Base-by-base conservation (phyloP, 2,888 invertebrate species). In the Apamea sordens region DNA sequence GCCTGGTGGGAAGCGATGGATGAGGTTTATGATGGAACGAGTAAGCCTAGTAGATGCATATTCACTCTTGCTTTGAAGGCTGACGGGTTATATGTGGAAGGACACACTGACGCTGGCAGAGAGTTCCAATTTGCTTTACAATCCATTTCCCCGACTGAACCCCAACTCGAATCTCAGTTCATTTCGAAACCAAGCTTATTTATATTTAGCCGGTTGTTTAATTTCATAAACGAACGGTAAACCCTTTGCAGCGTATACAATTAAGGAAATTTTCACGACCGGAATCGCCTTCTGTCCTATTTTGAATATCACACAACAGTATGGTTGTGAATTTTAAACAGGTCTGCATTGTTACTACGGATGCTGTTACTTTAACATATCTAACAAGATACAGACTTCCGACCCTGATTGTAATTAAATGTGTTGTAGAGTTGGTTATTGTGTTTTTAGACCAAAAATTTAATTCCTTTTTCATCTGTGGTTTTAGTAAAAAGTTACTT, bases 311-410 rank as follows among this genome's bases (percentile, higher is more conserved):
- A 85, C 63, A 89, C 77, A 87, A 84, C 76, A 82, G 69, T 65
- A 69, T 50, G 67, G 56, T 84, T 80, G 50, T 80, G 87, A 85
- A 89, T 86, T 84, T 82, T 81, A 85, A 88, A 86, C 79, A 79
- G 69, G 65, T 71, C 56, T 41, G 71, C 78, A 68, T 77, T 81
- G 79, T 80, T 78, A 15, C 28, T 73, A 76, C 28, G 77, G 76
- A 83, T 76, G 65, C 71, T 73, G 69, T 81, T 80, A 79, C 75
- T 82, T 80, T 72, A 80, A 61, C 69, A 61, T 79, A 72, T 73
- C 70, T 79, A 82, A 79, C 73, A 63, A 84, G 67, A 70, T 76
- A 86, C 67, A 73, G 61, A 80, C 70, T 83, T 87, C 83, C 78
- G 81, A 81, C 85, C 65, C 73, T 1, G 28, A n/a, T 24, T 53